Conservation (phyloP, 2,113 vertebrate species). For the Elephantulus edwardii region DNA sequence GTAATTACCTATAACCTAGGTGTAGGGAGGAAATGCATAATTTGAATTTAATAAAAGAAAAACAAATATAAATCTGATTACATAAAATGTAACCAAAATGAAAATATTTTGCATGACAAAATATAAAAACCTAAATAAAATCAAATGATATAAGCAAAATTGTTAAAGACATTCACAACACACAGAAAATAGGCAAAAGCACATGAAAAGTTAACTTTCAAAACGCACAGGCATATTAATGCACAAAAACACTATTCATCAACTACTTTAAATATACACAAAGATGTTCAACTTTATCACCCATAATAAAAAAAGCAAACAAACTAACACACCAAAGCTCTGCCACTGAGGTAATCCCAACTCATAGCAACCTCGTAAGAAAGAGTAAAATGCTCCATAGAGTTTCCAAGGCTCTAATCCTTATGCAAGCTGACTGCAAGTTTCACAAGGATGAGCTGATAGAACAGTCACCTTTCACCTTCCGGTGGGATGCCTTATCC, state of each 20-base stretch:
- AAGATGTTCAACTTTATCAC: not conserved
- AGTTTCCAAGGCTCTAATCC: too few relatives aligned
- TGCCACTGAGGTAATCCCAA: too few relatives aligned
- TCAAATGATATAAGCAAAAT: not conserved
- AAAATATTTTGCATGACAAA: not conserved
- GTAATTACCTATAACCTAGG: not conserved
- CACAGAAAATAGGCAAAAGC: not conserved
- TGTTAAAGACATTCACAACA: not conserved
- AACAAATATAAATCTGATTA: not conserved
- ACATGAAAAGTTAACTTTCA: not conserved
- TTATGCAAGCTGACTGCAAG: too few relatives aligned
- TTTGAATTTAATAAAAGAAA: not conserved
- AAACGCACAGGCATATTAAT: not conserved
- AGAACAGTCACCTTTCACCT: too few relatives aligned
- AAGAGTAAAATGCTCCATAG: too few relatives aligned
- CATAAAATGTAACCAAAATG: not conserved
- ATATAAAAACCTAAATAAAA: not conserved
- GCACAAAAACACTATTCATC: not conserved
- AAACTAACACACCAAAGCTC: too few relatives aligned
- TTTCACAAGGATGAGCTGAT: too few relatives aligned
- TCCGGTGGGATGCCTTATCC: too few relatives aligned
- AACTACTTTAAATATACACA: not conserved
- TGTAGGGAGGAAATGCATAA: conserved; percentile 21
- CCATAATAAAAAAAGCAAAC: not conserved
- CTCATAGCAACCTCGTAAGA: too few relatives aligned